These are phyloP conservation scores for Notospermus geniculatus DNA, from an alignment of 1,140 invertebrate species.

Conservation along the genomic window DNA sequence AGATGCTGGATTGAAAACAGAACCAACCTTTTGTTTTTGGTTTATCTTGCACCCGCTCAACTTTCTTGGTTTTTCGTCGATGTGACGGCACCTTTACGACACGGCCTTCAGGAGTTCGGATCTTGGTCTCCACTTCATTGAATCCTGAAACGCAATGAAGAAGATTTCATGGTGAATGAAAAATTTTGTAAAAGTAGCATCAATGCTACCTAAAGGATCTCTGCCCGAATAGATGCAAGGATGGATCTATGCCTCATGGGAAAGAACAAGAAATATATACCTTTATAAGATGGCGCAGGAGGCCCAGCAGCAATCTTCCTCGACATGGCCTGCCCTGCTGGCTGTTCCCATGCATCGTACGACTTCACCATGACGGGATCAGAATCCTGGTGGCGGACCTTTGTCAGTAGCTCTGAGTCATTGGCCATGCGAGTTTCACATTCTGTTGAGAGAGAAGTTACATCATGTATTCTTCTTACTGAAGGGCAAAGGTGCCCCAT, in stretches of 20 bases:
- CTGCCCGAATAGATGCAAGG: not conserved
- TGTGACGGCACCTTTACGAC: not conserved
- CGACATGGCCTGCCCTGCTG: constrained; percentile 24
- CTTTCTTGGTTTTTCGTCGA: not conserved
- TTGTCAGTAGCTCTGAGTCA: not conserved
- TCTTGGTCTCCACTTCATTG: constrained; percentile 8
- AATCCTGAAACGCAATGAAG: constrained; percentile 3
- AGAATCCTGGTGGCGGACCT: not conserved
- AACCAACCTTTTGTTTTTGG: constrained; percentile 2
- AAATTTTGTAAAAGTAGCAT: not conserved
- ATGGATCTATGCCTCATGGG: not conserved
- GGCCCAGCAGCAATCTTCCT: constrained; percentile 43
- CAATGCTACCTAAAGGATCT: not conserved
- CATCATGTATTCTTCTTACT: too few species aligned
- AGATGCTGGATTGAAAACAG: not conserved
- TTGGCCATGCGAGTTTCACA: not conserved
- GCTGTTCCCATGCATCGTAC: not conserved
- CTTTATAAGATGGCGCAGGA: constrained; percentile 41
- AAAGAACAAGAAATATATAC: constrained; percentile 19
- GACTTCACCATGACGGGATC: not conserved
- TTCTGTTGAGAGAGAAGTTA: too few species aligned
- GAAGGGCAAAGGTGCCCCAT: too few species aligned
- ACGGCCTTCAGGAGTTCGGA: constrained; percentile 1
- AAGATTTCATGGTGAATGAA: not conserved
- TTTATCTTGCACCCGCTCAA: not conserved